Base-by-base conservation (phyloP, 2,888 invertebrate genomes). In the Drosophila kanekoi region DNA sequence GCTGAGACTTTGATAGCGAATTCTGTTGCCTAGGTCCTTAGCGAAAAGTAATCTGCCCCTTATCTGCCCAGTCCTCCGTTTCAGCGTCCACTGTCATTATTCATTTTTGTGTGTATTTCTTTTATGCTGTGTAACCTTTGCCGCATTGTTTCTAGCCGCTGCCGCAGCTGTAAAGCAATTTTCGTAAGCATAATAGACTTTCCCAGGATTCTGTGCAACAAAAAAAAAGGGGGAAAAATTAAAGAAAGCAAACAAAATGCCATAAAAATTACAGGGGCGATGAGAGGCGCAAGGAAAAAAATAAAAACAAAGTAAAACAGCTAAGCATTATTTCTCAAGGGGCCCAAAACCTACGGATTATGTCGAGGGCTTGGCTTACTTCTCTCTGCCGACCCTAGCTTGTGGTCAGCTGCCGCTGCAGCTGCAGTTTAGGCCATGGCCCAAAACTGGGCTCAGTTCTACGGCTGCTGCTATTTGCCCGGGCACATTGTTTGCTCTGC, bases 51-150 rank as follows among this genome's bases (percentile, higher is more conserved):
- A 77, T 74, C 63, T 57, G 38, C 44, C 57, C 59, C 49, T 8
- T 51, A 47, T 57, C 49, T 23, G 33, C 35, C 14, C 38, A 14
- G 18, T 45, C 56, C 60, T 5, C 14, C 49, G 47, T 37, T 54
- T 56, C 54, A 9, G 20, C 16, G 35, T 41, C 67, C 75, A 72
- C 81, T 81, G 83, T 87, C 87, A 84, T 87, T 85, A 85, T 84
- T 84, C 86, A 87, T 87, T 87, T 80, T 72, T 77, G 68, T 83
- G 68, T 73, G 66, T 72, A 64, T 77, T 81, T 85, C 76, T 84
- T 87, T 84, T 84, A 72, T 82, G 79, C 87, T 79, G 79, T 85
- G 86, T 87, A 87, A 87, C 85, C 85, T 81, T 83, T 82, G 68
- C 79, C 85, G 88, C 86, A 82, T 87, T 85, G 81, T 85, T 87